These are phyloP conservation scores for Tragelaphus strepsiceros DNA, from an alignment of 2,113 vertebrate genomes.

Conservation along the genomic window DNA sequence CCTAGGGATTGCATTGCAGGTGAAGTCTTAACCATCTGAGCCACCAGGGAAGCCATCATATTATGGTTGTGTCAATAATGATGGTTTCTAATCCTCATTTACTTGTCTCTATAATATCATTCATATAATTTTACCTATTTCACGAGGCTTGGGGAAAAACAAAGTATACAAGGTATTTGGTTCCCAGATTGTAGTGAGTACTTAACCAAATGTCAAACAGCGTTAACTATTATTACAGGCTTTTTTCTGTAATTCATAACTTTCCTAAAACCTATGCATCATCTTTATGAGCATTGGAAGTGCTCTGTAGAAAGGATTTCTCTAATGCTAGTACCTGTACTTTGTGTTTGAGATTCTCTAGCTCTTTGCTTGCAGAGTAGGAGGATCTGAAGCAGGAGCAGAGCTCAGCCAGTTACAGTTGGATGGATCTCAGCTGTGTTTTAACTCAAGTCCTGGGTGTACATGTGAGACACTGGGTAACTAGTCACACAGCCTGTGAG, in stretches of 20 bases:
- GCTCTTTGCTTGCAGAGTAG: too few species aligned
- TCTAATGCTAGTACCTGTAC: background rate
- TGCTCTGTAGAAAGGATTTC: background rate
- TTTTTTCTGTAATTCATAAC: background rate
- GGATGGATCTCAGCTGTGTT: rapidly evolving
- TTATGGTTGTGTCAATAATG: background rate
- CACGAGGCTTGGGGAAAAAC: background rate
- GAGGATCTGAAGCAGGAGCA: background rate
- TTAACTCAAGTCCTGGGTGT: background rate
- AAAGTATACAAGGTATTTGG: background rate
- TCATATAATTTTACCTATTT: background rate
- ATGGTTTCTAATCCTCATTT: background rate
- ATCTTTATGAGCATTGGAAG: background rate
- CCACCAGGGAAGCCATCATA: background rate
- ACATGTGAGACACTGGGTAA: background rate
- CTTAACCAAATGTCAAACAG: background rate
- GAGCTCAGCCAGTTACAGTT: background rate
- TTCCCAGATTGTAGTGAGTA: background rate
- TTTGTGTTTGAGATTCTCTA: background rate
- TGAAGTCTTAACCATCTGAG: background rate
- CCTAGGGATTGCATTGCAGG: background rate
- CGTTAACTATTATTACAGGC: background rate
- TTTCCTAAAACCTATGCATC: background rate
- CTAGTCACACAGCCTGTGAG: background rate
- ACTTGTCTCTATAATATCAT: background rate